Base-by-base conservation (phyloP, 2,888 invertebrate species). In the Mimachlamys varia region DNA sequence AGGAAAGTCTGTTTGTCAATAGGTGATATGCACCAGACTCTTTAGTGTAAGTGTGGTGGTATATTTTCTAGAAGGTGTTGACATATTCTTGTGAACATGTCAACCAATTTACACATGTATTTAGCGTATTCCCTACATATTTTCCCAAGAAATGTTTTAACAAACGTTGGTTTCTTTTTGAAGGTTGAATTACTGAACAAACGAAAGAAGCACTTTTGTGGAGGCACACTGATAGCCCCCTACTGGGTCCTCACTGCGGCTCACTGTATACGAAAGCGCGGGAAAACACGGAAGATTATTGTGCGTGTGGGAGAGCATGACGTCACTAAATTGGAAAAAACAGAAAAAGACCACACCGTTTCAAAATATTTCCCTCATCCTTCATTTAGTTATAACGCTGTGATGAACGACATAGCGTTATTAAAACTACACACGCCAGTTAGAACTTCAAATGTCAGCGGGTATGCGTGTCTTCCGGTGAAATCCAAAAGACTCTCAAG, bases 321-420 rank as follows among this genome's bases (percentile, higher is more conserved):
- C 97, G 93, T 92, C 19, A 92, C 93, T 89, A 92, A 97, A 97
- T 89, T 97, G 91, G 98, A 98, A 96, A 98, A 98, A 15, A 98
- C 98, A 0, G 99, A 99, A 96, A 96, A 98, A 92, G 98, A 98
- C 96, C 97, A 98, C 97, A 97, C 97, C 96, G 98, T 99, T 92
- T 97, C 97, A 15, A 98, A 98, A 93, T 98, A 98, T 90, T 98
- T 98, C 94, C 97, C 98, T 88, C 99, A 99, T 97, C 98, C 98
- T 0, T 97, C 97, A 92, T 99, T 98, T 96, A 98, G 99, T 96
- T 98, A 98, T 90, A 98, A 98, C 93, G 99, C 98, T 0, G 98
- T 99, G 55, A 98, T 99, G 96, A 99, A 99, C 96, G 99, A 99
- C 96, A 98, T 99, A 89, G 99, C 99, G 3, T 97, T 99, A 94